These are phyloP conservation scores for Lasiommata megera DNA, from an alignment of 2,888 invertebrate genomes.

Conservation along the genomic window DNA sequence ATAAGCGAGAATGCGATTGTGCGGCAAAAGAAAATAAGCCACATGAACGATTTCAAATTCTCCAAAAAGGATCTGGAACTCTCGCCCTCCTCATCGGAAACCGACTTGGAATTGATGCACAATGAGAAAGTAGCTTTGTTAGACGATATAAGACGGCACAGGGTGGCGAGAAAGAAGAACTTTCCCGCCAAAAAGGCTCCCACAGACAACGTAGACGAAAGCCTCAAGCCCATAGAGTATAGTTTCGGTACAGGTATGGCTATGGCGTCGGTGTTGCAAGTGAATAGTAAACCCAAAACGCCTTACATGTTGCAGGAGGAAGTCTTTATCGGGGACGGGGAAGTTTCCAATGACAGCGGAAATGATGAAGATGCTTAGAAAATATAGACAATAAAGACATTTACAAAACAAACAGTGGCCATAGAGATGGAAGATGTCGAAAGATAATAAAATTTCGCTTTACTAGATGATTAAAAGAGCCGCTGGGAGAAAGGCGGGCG, in stretches of 20 bases:
- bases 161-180: slow-evolving; percentile 60
- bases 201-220: slow-evolving; percentile 61
- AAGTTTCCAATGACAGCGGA: slow-evolving; percentile 72
- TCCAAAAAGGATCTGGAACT: slow-evolving; percentile 62
- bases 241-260: slow-evolving; percentile 74
- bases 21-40: slow-evolving; percentile 25
- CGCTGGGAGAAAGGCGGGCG: no score
- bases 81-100: slow-evolving; percentile 56
- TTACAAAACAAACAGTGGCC: no score
- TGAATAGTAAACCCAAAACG: slow-evolving; percentile 46
- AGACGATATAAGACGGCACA: slow-evolving; percentile 57
- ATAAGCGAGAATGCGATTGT: slow-evolving; percentile 34
- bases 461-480: no score
- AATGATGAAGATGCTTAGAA: slow-evolving; percentile 58
- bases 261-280: slow-evolving; percentile 71
- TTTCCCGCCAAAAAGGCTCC: slow-evolving; percentile 43
- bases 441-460: no score
- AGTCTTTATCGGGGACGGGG: slow-evolving; percentile 70
- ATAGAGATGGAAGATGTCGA: no score
- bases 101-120: slow-evolving; percentile 53
- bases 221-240: slow-evolving; percentile 70
- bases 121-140: slow-evolving; percentile 47
- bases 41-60: slow-evolving; percentile 42
- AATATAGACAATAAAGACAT: no score
- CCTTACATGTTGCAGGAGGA: slow-evolving; percentile 58